Evolutionary conservation across 2,113 vertebrate species (phyloP).

Genomic region (Lophotis ruficrista): DNA sequence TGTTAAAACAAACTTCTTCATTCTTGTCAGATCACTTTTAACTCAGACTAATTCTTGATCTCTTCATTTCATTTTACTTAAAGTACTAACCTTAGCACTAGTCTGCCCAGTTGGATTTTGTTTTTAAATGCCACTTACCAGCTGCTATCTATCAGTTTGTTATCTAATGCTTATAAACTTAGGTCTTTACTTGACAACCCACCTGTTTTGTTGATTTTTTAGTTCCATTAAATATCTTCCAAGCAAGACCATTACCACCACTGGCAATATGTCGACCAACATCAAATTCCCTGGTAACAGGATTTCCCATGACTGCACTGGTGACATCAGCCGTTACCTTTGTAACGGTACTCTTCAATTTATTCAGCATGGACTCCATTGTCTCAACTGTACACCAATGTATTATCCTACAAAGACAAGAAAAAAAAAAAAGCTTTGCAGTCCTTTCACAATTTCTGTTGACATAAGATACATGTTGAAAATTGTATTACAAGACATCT

Average conservation of each 20-base stretch:
- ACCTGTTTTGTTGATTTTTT: slow-evolving; percentile 99
- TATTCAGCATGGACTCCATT: slow-evolving; percentile 99
- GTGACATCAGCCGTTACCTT: slow-evolving; percentile 98
- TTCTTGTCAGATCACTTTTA: background rate
- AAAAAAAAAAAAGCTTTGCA: background rate
- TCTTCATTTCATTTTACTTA: background rate
- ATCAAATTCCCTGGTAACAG: slow-evolving; percentile 96
- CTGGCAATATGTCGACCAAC: slow-evolving; percentile 96
- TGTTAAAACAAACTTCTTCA: background rate
- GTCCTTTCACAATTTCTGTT: background rate
- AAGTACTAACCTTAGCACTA: background rate
- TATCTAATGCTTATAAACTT: background rate
- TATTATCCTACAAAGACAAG: slow-evolving; percentile 49
- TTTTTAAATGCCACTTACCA: background rate
- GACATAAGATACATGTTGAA: background rate
- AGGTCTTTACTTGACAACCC: slow-evolving; percentile 1
- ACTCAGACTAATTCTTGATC: background rate
- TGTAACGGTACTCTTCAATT: slow-evolving; percentile 96
- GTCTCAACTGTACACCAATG: slow-evolving; percentile 32
- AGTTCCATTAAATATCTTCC: slow-evolving; percentile 97
- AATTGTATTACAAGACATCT: background rate
- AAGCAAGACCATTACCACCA: slow-evolving; percentile 91
- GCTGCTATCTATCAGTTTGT: background rate
- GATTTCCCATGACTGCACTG: slow-evolving; percentile 98
- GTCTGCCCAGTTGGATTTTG: background rate